phyloP scores from a whole-genome alignment of 1,140 invertebrate species.

The Onthophagus taurus region DNA sequence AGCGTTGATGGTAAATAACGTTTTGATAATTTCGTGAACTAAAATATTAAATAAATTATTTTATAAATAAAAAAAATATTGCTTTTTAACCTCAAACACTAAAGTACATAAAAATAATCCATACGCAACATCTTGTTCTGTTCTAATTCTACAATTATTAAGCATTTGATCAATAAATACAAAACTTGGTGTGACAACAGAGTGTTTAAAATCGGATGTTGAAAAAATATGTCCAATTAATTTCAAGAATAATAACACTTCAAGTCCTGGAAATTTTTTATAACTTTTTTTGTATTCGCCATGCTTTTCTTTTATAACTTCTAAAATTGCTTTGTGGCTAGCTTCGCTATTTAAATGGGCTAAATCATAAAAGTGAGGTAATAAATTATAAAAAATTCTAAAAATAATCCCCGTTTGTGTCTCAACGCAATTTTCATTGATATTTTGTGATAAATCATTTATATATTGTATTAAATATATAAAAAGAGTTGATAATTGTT shows the following conservation, averaged over 20 bases:
- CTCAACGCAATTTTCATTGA: conserved; percentile 39
- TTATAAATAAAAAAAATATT: conserved; percentile 17
- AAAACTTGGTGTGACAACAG: conserved; percentile 71
- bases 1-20: conserved; percentile 66
- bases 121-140: conserved; percentile 56
- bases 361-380: conserved; percentile 62
- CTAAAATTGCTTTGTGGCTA: conserved; percentile 52
- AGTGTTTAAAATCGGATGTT: conserved; percentile 81
- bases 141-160: conserved; percentile 48
- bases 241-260: conserved; percentile 73
- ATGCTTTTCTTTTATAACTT: conserved; percentile 68
- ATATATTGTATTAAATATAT: conserved; percentile 65
- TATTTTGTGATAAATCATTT: conserved; percentile 49
- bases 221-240: conserved; percentile 68
- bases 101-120: conserved; percentile 70
- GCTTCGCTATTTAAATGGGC: conserved; percentile 57
- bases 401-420: conserved; percentile 48
- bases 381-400: conserved; percentile 50
- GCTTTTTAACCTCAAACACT: conserved; percentile 54
- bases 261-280: conserved; percentile 55
- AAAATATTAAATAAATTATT: conserved; percentile 38
- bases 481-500: conserved; percentile 62
- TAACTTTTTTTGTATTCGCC: conserved; percentile 50
- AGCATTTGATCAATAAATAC: conserved; percentile 79
- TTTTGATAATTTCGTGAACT: conserved; percentile 73